Conservation (phyloP, 2,113 vertebrate species). For the Cariama cristata region DNA sequence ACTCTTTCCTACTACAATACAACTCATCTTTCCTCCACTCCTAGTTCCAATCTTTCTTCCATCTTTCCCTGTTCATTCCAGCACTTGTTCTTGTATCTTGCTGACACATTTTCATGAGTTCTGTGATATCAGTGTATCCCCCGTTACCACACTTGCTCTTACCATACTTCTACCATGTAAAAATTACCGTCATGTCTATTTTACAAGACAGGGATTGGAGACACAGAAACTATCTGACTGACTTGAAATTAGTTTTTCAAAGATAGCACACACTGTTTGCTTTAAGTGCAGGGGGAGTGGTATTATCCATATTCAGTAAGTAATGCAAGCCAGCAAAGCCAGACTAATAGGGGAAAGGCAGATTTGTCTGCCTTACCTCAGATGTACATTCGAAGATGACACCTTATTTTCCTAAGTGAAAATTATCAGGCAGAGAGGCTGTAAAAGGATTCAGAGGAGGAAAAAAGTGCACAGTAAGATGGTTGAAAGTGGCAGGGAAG, state of each 20-base stretch:
- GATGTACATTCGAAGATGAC: background rate
- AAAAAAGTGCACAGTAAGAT: background rate
- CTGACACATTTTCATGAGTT: background rate
- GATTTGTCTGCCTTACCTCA: background rate
- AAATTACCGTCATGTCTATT: background rate
- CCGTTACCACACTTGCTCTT: background rate
- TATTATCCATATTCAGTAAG: background rate
- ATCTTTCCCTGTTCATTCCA: background rate
- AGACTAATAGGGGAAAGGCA: background rate
- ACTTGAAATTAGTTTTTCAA: background rate
- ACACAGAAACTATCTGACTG: background rate
- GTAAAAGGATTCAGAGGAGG: background rate
- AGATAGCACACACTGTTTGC: background rate
- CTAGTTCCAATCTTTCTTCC: background rate
- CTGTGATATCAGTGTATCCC: rapidly evolving
- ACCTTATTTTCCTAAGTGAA: background rate
- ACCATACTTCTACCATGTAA: background rate
- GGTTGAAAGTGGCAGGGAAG: background rate
- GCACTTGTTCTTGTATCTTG: background rate
- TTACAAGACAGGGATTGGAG: background rate
- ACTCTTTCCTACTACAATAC: background rate
- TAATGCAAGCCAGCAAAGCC: background rate
- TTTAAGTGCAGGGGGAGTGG: background rate
- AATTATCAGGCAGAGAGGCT: background rate
- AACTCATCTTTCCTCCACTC: background rate